Evolutionary conservation across 2,888 invertebrate species (phyloP), one percentile per base, ranked within the genome.

Genomic region (Polydrusus cervinus): DNA sequence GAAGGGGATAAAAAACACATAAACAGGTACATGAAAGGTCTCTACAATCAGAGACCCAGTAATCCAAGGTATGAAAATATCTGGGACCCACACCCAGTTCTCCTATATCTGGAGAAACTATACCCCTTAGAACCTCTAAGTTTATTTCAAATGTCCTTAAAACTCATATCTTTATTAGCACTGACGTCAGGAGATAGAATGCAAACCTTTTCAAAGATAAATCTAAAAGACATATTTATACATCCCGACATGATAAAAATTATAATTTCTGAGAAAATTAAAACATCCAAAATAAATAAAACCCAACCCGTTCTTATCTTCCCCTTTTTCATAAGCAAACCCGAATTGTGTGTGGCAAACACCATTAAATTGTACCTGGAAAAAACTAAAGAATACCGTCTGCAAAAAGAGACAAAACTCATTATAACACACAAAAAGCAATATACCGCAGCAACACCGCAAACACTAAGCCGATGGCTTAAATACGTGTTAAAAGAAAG

Each of bases 91-190:
- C 5, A n/a, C 1, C 3, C 10, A 47, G 47, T 47, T 2, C 10
- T 47, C 3, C 3, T 3, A 5, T 47, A 47, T 16, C 3, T 47
- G 16, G 10, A 47, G 10, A 47, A 3, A 16, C 3, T 47, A 3
- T n/a, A n/a, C 3, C 3, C 14, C 16, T n/a, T n/a, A n/a, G 47
- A 47, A 5, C 14, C 14, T 47, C 16, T 47, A 3, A 7, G 16
- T 3, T 16, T 47, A 47, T 3, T 3, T 3, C 6, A n/a, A 2
- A 7, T 47, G 9, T 7, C 14, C 16, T 6, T 16, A 3, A 74
- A 74, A 61, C 45, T 74, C n/a, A 40, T 51, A 8, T 51, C 69
- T 16, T 55, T 74, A 14, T 9, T 74, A 25, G 74, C 74, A 11
- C 55, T 74, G 13, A 30, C 61, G 10, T 25, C 74, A 11, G 57